Evolutionary conservation across 1,140 invertebrate species (phyloP), one percentile per base, ranked within the genome.

Genomic region (Glomeris maerens): DNA sequence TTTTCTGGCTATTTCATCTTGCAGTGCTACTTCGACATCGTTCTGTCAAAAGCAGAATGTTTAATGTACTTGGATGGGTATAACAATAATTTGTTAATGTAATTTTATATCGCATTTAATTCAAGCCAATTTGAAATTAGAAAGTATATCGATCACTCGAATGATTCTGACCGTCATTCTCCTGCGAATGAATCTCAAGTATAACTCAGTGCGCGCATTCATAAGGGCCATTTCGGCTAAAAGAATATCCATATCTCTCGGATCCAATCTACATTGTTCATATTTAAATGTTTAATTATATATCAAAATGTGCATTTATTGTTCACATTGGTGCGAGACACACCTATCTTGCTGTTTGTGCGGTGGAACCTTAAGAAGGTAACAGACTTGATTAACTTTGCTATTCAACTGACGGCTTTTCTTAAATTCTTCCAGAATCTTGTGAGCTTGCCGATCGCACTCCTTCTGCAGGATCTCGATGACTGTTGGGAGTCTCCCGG

Each of bases 171-270:
- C 87, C 59, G 74, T 74, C 14, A 89, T 69, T 62, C 88, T 75
- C 54, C 86, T 74, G 25, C 78, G 73, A 48, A 97, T 72, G 73
- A 98, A 98, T 54, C 81, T 72, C 52, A 91, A 79, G 65, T 97
- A 98, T 0, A 97, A 70, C 65, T 94, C 87, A 27, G 85, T 77
- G 53, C 91, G 73, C 1, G 86, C 81, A 70, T 93, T 91, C 65
- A 96, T 81, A 20, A 96, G 71, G 0, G 90, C 90, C 42, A 97
- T 76, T 71, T 98, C 94, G 17, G 79, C 81, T 39, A 98, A 76
- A 3, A 94, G 69, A 0, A 83, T 74, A 72, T 98, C 95, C 7
- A 94, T 71, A 54, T 87, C 80, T 61, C 89, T 83, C 0, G 91
- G 83, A 67, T 94, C 84, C 45, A 71, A 47, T 57, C 68, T 67